These are phyloP conservation scores for Lepilemur ruficaudatus DNA, from an alignment of 2,797 vertebrate species.

Conservation along the genomic window DNA sequence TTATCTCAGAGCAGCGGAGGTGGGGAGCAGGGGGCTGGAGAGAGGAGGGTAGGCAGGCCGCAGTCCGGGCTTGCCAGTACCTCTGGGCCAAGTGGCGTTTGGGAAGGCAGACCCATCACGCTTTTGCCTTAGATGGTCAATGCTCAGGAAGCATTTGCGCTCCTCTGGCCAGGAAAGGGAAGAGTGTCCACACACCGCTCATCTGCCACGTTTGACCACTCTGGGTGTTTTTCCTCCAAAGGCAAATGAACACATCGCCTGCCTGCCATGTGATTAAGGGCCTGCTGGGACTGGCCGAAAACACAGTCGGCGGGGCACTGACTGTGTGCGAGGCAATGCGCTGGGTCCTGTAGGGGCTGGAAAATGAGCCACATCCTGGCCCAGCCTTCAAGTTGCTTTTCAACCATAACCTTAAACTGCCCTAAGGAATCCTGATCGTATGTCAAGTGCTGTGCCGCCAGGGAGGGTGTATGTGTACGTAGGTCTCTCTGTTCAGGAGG, in stretches of 20 bases:
- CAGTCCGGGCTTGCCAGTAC: neutral
- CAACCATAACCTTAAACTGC: neutral
- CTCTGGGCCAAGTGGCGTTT: neutral
- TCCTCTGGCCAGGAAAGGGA: neutral
- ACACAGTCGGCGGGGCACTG: neutral
- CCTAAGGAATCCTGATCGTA: neutral
- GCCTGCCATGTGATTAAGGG: neutral
- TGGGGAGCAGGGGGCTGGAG: neutral
- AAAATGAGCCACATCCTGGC: neutral
- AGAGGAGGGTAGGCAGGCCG: neutral
- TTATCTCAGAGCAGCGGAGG: neutral
- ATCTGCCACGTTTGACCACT: neutral
- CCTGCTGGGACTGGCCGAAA: neutral
- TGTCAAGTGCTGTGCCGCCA: accelerated
- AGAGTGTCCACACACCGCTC: neutral
- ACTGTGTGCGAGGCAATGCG: neutral
- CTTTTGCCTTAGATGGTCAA: neutral
- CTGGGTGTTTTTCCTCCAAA: neutral
- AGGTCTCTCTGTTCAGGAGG: neutral
- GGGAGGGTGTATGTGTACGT: neutral
- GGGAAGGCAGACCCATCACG: neutral
- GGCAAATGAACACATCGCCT: neutral
- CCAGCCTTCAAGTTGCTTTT: neutral
- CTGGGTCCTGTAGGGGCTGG: neutral
- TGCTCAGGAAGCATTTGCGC: neutral